A percentile compares a stretch with the other conserved stretches of the same genome.
Conservation (phyloP, 2,113 vertebrate species). For the cat (Felis catus) region DNA sequence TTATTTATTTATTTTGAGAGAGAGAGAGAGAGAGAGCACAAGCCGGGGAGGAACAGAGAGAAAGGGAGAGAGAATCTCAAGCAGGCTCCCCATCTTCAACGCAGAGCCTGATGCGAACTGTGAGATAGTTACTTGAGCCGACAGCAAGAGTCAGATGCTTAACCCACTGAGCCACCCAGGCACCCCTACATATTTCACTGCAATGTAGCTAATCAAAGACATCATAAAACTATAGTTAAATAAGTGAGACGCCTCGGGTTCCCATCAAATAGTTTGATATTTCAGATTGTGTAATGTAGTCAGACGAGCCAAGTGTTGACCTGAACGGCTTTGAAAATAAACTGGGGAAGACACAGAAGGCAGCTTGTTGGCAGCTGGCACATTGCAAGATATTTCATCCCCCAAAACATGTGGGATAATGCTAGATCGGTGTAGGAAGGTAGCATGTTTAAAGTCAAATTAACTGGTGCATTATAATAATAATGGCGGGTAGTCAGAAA, state of each 20-base stretch:
- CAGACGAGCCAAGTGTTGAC: background rate
- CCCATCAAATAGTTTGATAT: background rate
- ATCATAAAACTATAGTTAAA: background rate
- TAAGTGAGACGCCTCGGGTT: background rate
- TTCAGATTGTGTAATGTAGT: background rate
- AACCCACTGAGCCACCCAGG: too few species aligned
- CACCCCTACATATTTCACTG: background rate
- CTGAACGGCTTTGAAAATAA: background rate
- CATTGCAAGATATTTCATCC: background rate
- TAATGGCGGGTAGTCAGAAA: background rate
- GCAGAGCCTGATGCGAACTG: too few species aligned
- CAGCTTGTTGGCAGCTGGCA: background rate
- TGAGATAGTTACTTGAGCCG: too few species aligned
- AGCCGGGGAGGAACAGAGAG: too few species aligned
- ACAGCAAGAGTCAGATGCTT: too few species aligned
- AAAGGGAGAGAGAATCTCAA: too few species aligned
- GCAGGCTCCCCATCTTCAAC: too few species aligned
- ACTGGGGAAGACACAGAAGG: background rate
- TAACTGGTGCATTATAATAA: background rate
- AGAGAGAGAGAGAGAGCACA: too few species aligned
- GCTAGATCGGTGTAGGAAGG: background rate
- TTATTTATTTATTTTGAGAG: too few species aligned
- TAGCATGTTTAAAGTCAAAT: background rate
- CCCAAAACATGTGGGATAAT: background rate
- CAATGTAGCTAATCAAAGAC: background rate